Base-by-base conservation (phyloP, 2,113 vertebrate species). In the Platysternon megacephalum region DNA sequence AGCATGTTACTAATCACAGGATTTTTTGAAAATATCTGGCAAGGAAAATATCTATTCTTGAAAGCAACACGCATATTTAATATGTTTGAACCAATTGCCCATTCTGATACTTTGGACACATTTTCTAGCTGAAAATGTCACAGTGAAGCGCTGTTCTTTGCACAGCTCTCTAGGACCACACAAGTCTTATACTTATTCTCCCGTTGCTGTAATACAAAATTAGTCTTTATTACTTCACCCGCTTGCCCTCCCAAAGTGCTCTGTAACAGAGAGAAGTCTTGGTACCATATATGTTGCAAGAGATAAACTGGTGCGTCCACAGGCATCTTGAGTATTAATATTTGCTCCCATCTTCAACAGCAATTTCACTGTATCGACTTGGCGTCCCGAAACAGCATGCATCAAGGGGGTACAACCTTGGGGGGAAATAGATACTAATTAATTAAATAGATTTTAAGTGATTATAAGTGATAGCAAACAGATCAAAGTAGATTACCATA, bases 301-400 rank as follows among this genome's bases (percentile, higher is more conserved):
- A 92, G 99, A 99, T 82, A 99, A 98, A 72, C 99, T 99, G 6
- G 99, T 99, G 88, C 99, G 98, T 91, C 99, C 99, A 52, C 97
- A 98, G 28, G 98, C 98, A 21, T 99, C 99, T 98, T 99, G 99
- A 85, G 96, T 99, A 88, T 99, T 99, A 94, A 99, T 99, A 88
- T 99, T 99, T 88, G 99, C 99, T 82, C 99, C 99, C 99, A 99
- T 99, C 97, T 99, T 99, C 96, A 99, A 92, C 85, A 99, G 96
- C 93, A 99, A 97, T 93, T 99, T 99, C 91, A 99, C 99, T 29
- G 99, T 99, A 93, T 99, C 99, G 87, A 99, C 98, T 95, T 99
- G 99, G 72, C 99, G 98, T 91, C 99, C 99, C 61, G 99, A 99
- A 91, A 99, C 98, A 2, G 99, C 99, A 5, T 99, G 99, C 99